Percentiles rank a stretch among this genome's conserved stretches.
phyloP scores from a whole-genome alignment of 1,140 invertebrate genomes.

The Papilio dardanus region DNA sequence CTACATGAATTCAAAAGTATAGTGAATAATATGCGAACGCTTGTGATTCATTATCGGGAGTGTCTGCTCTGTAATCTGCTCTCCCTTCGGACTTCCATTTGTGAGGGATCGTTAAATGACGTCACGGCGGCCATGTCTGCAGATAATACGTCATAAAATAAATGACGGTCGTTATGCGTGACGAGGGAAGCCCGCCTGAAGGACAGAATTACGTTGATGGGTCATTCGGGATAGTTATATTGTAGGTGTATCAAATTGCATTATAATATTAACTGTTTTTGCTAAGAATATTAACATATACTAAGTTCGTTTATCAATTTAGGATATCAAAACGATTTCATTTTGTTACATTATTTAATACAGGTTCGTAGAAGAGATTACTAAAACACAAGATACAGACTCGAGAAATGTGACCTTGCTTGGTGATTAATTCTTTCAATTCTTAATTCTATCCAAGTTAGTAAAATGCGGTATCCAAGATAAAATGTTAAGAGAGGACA shows the following conservation, averaged over 20 bases:
- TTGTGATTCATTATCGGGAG: slow-evolving; percentile 30
- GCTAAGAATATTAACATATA: too few species aligned
- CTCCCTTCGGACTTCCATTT: slow-evolving; percentile 30
- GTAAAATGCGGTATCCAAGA: neutral
- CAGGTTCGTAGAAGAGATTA: too few species aligned
- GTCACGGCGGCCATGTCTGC: slow-evolving; percentile 33
- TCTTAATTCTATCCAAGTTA: neutral
- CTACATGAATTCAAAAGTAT: neutral
- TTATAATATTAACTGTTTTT: neutral
- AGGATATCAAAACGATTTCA: too few species aligned
- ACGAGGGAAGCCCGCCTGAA: slow-evolving; percentile 20
- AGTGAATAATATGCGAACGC: neutral
- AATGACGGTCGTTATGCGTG: slow-evolving; percentile 29
- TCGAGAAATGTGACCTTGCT: slow-evolving; percentile 16
- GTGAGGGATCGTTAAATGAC: slow-evolving; percentile 36
- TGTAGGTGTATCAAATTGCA: neutral
- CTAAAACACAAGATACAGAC: neutral
- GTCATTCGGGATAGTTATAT: slow-evolving; percentile 17
- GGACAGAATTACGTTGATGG: slow-evolving; percentile 16
- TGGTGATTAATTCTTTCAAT: neutral
- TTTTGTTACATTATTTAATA: neutral
- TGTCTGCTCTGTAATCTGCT: slow-evolving; percentile 29
- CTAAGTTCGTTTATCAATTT: too few species aligned
- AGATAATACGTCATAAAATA: slow-evolving; percentile 38
- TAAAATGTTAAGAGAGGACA: slow-evolving; percentile 1